Conservation (phyloP, 2,797 vertebrate genomes). For the Valencia hispanica region DNA sequence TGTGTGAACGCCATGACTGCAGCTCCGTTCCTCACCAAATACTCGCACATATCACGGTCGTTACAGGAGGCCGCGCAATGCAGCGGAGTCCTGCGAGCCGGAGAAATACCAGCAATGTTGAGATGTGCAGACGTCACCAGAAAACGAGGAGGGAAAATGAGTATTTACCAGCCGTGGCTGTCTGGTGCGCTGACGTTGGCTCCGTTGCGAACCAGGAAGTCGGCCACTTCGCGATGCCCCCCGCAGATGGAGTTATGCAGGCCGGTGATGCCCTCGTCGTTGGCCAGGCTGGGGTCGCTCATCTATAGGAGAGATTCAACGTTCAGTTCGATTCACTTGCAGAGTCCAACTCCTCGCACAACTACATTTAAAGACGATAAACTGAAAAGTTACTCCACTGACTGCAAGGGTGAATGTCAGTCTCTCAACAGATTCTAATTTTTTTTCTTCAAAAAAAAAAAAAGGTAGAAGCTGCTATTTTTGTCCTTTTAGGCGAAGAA, state of each 20-base stretch:
- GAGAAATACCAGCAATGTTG: background rate
- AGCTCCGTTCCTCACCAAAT: constrained; percentile 88
- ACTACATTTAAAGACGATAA: background rate
- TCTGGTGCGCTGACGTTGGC: constrained; percentile 91
- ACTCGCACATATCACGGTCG: constrained; percentile 86
- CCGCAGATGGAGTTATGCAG: constrained; percentile 94
- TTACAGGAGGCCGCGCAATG: constrained; percentile 94
- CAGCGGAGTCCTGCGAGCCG: constrained; percentile 85
- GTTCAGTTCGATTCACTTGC: background rate
- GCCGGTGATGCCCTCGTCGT: constrained; percentile 93
- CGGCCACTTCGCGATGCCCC: constrained; percentile 87
- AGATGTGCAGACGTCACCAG: background rate
- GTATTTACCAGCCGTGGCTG: constrained; percentile 89
- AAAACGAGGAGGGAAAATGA: background rate
- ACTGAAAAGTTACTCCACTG: background rate
- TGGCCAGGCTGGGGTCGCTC: constrained; percentile 89
- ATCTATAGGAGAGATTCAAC: constrained; percentile 72
- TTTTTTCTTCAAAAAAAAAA: too few species aligned
- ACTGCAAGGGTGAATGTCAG: background rate
- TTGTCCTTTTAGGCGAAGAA: background rate
- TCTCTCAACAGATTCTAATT: background rate
- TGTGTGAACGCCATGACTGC: constrained; percentile 89
- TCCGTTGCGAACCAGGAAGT: constrained; percentile 87
- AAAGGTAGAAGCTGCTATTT: background rate
- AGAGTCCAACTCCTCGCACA: background rate